Percentiles rank a stretch among this genome's conserved stretches.
Conservation (phyloP, 2,113 vertebrate species). For the Nycticryphes semicollaris region DNA sequence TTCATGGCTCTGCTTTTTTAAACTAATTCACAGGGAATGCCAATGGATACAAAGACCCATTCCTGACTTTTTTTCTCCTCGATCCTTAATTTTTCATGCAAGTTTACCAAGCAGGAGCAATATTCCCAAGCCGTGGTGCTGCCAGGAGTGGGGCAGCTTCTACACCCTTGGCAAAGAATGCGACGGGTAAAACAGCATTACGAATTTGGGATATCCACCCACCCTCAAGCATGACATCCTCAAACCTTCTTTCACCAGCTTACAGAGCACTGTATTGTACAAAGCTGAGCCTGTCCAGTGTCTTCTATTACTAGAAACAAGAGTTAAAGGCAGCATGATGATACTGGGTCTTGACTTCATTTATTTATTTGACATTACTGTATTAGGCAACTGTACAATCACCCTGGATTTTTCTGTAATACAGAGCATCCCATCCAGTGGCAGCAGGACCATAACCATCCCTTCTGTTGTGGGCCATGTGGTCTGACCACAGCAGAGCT, state of each 20-base stretch:
- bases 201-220: background rate
- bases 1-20: background rate
- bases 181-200: background rate
- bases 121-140: background rate
- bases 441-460: background rate
- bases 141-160: background rate
- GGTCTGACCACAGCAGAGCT: background rate
- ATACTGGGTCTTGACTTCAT: background rate
- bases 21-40: background rate
- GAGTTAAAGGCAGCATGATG: background rate
- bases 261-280: no score
- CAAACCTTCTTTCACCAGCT: background rate
- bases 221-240: rapidly evolving
- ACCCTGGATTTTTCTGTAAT: background rate
- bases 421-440: rapidly evolving
- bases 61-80: background rate
- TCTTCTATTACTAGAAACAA: background rate
- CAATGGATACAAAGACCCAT: background rate
- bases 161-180: background rate
- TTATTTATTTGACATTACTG: background rate
- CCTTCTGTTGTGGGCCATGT: background rate
- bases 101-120: rapidly evolving
- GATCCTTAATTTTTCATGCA: background rate
- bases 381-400: background rate
- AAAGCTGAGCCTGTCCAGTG: background rate